Evolutionary conservation across 2,888 invertebrate species (phyloP), one percentile per base, ranked within the genome.

Genomic region (Dryobotodes eremita): DNA sequence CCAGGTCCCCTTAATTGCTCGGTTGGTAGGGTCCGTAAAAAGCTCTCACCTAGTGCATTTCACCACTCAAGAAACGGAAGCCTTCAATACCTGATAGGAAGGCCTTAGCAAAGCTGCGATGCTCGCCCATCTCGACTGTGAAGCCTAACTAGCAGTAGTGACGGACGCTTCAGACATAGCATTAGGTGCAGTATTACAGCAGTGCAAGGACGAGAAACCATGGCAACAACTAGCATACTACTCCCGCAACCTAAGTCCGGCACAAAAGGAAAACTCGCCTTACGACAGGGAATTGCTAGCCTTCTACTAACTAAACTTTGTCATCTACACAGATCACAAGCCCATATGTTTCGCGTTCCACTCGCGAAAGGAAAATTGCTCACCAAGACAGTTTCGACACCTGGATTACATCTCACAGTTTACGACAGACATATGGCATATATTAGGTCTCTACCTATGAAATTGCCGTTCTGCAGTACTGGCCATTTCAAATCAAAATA

Each of bases 1-100:
- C 48, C 72, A 72, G 31, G 53, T 55, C 15, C 72, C 72, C 31
- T 31, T 72, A 17, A 62, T 64, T 53, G 72, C 64, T 36, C 53
- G 64, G n/a, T 15, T 72, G 36, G 17, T 15, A 13, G 72, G 72
- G 2, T 10, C 72, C 0, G 72, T 72, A 10, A 72, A 72, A 55
- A 64, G 72, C 15, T 72, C 72, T 3, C 53, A 62, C 8, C 72
- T 64, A 23, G 36, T 72, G 11, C 20, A 64, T 15, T 64, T 72
- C 23, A 36, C 64, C 2, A 15, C 50, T 23, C 4, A 36, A 20
- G 62, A 62, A 23, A 23, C 23, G 36, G 53, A 62, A 26, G 72
- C 72, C 23, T 72, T 72, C 72, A 42, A 64, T 13, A 20, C 2
- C 53, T 53, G 53, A n/a, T 57, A 70, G 20, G 57, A 70, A 70